Conservation (phyloP, 2,113 vertebrate species). For the Solenodon paradoxus region DNA sequence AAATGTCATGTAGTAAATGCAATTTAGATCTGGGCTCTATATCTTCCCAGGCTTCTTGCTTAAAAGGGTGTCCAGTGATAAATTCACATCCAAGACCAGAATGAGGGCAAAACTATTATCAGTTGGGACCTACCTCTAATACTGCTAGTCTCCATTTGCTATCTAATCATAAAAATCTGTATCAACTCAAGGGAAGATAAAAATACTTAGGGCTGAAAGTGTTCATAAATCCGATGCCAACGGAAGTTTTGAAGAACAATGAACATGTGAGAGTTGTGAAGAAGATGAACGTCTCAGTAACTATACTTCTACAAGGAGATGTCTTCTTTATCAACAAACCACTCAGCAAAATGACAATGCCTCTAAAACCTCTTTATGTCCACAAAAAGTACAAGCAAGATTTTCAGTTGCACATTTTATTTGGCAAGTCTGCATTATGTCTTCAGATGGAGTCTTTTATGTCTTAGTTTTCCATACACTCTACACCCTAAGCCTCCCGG, state of each 20-base stretch:
- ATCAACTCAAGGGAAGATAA: neutral
- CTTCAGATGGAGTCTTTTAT: neutral
- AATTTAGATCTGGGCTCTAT: neutral
- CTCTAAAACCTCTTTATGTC: neutral
- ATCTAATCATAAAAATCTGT: neutral
- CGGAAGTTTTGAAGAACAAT: neutral
- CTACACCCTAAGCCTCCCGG: neutral
- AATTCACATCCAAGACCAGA: neutral
- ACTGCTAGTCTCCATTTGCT: neutral
- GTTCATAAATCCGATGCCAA: neutral
- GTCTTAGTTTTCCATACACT: neutral
- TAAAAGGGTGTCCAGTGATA: neutral
- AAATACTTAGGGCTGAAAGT: constrained; percentile 19
- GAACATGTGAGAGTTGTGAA: neutral
- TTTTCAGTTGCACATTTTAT: neutral
- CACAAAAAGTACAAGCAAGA: neutral
- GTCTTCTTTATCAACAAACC: neutral
- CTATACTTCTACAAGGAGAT: neutral
- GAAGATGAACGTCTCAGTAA: neutral
- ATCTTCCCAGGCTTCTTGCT: neutral
- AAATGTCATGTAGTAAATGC: no score
- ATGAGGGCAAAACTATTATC: neutral
- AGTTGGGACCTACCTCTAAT: neutral
- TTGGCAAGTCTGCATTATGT: neutral
- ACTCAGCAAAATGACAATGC: neutral